Base-by-base conservation (phyloP, 2,888 invertebrate species). In the Baronia brevicornis region DNA sequence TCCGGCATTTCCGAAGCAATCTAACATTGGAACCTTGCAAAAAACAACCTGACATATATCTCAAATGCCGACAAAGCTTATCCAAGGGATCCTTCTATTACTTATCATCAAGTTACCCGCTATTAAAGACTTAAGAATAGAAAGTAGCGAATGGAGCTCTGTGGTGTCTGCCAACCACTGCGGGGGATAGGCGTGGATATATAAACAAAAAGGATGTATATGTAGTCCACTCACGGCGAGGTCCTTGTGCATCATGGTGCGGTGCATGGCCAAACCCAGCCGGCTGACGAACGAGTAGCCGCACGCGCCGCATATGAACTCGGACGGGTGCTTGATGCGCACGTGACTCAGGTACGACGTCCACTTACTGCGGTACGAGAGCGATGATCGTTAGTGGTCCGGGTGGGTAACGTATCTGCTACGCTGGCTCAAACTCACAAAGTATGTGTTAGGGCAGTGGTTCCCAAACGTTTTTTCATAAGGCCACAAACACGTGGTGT, bases 271-370 rank as follows among this genome's bases (percentile, higher is more conserved):
- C 14, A 84, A 73, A 0, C 82, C 82, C 5, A 79, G 65, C 27
- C 61, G 57, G 56, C 80, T 80, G 31, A 82, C 74, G 60, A 74
- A 84, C 1, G 80, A 80, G 56, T 79, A 78, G 0, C 82, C 82
- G 53, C 82, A 84, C 7, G 61, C 63, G 22, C 67, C 66, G 54
- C 82, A 84, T 22, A 82, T 71, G 56, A 69, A 71, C 49, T 78
- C 66, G 7, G 80, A 82, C 1, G 80, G 82, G 39, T 82, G 82
- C 46, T 84, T 84, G 32, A 80, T 79, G 9, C 82, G 68, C 32
- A 84, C 74, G 58, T 84, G 82, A 18, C 69, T 69, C 3, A 82
- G 57, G 44, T 80, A 77, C 2, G 82, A 82, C 10, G 82, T 82
- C 73, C 77, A 74, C 30, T 79, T 77, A 1, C 82, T 82, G 48